Evolutionary conservation across 2,888 invertebrate genomes (phyloP), one percentile per base, ranked within the genome.

Genomic region (Thelaira solivaga): DNA sequence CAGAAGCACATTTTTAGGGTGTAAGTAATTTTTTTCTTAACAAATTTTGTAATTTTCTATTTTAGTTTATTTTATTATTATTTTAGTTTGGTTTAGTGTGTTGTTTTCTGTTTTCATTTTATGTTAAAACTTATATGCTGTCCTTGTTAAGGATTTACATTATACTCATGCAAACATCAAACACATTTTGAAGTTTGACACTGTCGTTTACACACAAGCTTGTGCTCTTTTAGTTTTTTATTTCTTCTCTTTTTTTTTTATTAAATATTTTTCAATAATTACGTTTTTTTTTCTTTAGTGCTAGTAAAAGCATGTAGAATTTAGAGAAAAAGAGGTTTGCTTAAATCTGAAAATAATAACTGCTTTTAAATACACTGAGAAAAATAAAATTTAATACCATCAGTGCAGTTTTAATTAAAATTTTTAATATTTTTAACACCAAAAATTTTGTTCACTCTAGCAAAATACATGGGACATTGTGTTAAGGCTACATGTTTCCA

Each of bases 241-340:
- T 78, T 51, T 67, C 20, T 67, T 67, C 43, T 64, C 65, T 59
- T 69, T 69, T 69, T 59, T 69, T 78, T 73, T 65, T 69, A 73
- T 78, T 78, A 69, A 74, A 74, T 78, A 78, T 71, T 71, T 78
- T 78, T 71, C 74, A 78, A 74, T 78, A 78, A 78, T 78, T 74
- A 74, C 43, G 71, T 65, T 71, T 78, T 39, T 51, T 31, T 29
- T 62, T 11, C 4, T 31, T 39, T 71, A n/a, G n/a, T n/a, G 41
- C 26, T 51, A 16, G 13, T 36, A 51, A 61, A 41, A 71, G 29
- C n/a, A 53, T 26, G 34, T 2, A 43, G 34, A 71, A 61, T 10
- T 34, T 31, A 62, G 31, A 53, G 0, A 43, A 34, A 34, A 34
- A 73, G 65, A 61, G 39, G 39, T 36, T 73, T 61, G 43, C 16